Conservation (phyloP, 2,797 vertebrate species). For the Xerus rutilus region DNA sequence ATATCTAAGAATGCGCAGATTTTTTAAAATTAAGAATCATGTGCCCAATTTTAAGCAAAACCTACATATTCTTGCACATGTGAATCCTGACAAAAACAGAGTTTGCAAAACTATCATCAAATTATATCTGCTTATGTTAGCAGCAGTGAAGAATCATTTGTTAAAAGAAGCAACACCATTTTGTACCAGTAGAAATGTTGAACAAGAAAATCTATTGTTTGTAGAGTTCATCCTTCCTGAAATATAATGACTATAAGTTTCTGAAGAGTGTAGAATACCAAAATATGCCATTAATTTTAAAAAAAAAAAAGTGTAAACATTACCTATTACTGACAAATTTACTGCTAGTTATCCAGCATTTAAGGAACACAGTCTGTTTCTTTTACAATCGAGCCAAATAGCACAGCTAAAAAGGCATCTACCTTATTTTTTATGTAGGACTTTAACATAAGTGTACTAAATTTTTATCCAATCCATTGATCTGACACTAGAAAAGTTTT, state of each 20-base stretch:
- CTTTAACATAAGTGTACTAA: slow-evolving; percentile 37
- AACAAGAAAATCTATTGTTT: background rate
- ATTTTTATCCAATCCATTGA: background rate
- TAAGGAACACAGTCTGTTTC: background rate
- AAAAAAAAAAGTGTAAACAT: background rate
- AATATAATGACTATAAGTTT: slow-evolving; percentile 18
- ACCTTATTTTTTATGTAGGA: background rate
- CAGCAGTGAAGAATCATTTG: background rate
- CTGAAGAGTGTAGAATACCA: background rate
- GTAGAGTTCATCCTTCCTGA: background rate
- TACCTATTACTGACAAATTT: background rate
- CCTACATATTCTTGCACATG: background rate
- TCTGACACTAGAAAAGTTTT: slow-evolving; percentile 40
- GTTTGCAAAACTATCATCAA: background rate
- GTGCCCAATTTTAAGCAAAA: background rate
- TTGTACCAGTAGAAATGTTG: background rate
- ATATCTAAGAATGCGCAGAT: background rate
- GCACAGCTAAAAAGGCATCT: background rate
- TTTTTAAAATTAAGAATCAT: background rate
- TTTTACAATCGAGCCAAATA: slow-evolving; percentile 46
- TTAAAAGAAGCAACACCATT: background rate
- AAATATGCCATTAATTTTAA: background rate
- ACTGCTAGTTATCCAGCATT: background rate
- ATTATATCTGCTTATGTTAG: background rate
- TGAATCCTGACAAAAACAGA: background rate